Evolutionary conservation across 2,113 vertebrate genomes (phyloP).

Genomic region (Paramisgurnus dabryanus): DNA sequence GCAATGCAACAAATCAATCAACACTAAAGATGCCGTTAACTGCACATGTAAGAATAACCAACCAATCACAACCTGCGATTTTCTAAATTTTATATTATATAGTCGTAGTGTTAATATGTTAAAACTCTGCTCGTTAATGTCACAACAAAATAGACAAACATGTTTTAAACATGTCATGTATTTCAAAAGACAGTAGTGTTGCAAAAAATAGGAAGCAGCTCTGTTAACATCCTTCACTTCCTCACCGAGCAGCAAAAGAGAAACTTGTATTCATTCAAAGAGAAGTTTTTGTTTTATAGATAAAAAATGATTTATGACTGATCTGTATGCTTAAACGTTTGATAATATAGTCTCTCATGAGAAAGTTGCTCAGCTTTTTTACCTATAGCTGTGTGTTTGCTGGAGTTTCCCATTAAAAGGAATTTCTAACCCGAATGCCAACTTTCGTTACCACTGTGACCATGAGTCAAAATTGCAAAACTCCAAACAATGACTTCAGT

Average conservation of each 20-base stretch:
- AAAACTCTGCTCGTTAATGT: background rate
- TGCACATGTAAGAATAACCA: slow-evolving; percentile 81
- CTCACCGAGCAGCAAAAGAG: slow-evolving; percentile 25
- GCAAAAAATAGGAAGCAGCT: slow-evolving; percentile 38
- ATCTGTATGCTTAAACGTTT: too few species aligned
- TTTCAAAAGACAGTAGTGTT: slow-evolving; percentile 6
- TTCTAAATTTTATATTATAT: too few species aligned
- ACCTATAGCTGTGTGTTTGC: slow-evolving; percentile 57
- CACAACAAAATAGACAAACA: background rate
- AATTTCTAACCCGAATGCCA: background rate
- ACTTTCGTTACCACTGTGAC: slow-evolving; percentile 49
- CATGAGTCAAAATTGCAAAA: slow-evolving; percentile 25
- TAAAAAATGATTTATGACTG: too few species aligned
- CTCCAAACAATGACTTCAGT: slow-evolving; percentile 7
- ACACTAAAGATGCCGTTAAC: slow-evolving; percentile 82
- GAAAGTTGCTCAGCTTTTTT: too few species aligned
- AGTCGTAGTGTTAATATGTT: too few species aligned
- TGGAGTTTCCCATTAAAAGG: slow-evolving; percentile 66
- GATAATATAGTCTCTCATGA: too few species aligned
- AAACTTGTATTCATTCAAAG: slow-evolving; percentile 19
- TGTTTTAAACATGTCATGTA: background rate
- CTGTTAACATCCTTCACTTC: slow-evolving; percentile 49
- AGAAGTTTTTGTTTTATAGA: background rate
- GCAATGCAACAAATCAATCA: slow-evolving; percentile 84
- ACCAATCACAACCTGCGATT: background rate